Evolutionary conservation across 2,113 vertebrate species (phyloP).

Genomic region (Myiagra hebetior): DNA sequence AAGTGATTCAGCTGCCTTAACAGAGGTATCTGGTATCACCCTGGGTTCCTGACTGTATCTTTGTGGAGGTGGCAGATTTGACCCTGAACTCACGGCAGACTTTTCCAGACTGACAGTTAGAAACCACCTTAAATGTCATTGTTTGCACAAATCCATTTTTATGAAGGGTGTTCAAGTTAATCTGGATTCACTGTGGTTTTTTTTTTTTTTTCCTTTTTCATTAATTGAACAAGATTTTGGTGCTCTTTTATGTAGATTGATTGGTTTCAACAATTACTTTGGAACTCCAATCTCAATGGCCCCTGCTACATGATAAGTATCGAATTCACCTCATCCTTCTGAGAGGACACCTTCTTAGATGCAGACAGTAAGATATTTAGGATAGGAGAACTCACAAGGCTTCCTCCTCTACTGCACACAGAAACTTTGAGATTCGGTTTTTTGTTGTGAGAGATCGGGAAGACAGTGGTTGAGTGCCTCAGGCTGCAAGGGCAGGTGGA

Average conservation of each 20-base stretch:
- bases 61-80: background rate
- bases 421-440: background rate
- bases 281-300: background rate
- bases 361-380: background rate
- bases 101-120: background rate
- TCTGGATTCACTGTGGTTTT: background rate
- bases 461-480: background rate
- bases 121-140: background rate
- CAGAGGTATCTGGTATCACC: background rate
- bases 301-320: background rate
- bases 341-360: background rate
- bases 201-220: background rate
- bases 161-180: background rate
- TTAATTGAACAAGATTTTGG: background rate
- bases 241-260: background rate
- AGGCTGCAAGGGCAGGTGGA: background rate
- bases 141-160: background rate
- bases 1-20: background rate
- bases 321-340: background rate
- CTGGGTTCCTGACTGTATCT: background rate
- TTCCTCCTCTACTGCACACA: background rate
- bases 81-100: background rate
- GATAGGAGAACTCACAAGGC: background rate
- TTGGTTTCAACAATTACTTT: background rate
- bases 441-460: background rate